Conservation (phyloP, 2,888 invertebrate genomes). For the Trachelus tabidus region DNA sequence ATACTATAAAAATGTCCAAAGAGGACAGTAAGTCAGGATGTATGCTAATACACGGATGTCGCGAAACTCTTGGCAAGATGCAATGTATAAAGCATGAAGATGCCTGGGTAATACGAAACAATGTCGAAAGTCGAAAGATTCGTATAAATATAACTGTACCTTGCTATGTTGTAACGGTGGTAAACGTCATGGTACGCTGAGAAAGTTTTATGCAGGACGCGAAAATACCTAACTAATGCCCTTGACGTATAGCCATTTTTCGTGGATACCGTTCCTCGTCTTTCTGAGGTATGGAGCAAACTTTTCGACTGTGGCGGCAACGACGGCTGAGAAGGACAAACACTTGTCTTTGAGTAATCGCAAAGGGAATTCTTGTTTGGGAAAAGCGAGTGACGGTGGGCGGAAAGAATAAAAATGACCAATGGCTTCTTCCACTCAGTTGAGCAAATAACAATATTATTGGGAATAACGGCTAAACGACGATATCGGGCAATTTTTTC, state of each 20-base stretch:
- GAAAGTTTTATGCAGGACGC: conserved; percentile 21
- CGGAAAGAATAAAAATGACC: not conserved
- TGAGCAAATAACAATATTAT: not conserved
- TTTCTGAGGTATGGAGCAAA: not conserved
- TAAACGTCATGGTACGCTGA: conserved; percentile 10
- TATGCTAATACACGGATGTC: not conserved
- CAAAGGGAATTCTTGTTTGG: not conserved
- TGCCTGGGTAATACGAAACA: conserved; percentile 15
- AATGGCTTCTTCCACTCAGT: not conserved
- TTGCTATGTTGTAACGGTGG: conserved; percentile 4
- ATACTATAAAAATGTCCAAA: not conserved
- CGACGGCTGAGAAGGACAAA: not conserved
- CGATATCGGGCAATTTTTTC: not conserved
- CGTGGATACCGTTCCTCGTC: conserved; percentile 28
- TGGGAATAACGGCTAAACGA: not conserved
- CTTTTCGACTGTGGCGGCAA: not conserved
- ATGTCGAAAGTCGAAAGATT: conserved; percentile 29
- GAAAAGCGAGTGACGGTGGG: not conserved
- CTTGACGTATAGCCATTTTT: conserved; percentile 52
- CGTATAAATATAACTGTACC: conserved; percentile 23
- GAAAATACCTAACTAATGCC: conserved; percentile 8
- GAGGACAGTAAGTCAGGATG: not conserved
- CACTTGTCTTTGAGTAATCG: not conserved
- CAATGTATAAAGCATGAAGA: not conserved
- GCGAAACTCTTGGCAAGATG: not conserved